phyloP scores from a whole-genome alignment of 2,888 invertebrate genomes.

The Cylloceria caligata region DNA sequence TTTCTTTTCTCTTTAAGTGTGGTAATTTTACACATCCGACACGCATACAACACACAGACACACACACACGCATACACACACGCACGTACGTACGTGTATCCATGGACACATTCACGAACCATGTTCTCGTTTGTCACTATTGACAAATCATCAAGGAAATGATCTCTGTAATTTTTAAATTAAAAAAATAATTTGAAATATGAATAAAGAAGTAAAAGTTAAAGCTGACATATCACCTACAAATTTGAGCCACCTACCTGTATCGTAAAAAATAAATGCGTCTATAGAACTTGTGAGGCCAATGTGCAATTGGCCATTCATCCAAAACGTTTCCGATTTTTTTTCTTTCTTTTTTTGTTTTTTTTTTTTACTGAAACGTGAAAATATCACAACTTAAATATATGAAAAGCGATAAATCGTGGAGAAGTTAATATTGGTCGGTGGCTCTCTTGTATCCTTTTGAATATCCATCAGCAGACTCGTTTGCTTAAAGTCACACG shows the following conservation, averaged over 20 bases:
- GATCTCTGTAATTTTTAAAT: conserved; percentile 84
- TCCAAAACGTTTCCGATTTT: conserved; percentile 20
- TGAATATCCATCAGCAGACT: conserved; percentile 29
- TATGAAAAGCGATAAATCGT: conserved; percentile 4
- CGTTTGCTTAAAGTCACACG: conserved; percentile 28
- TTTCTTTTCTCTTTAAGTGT: conserved; percentile 37
- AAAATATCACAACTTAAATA: neutral
- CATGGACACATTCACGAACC: conserved; percentile 70
- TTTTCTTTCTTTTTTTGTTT: no score
- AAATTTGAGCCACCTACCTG: conserved; percentile 77
- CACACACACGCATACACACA: conserved; percentile 5
- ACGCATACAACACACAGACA: conserved; percentile 75
- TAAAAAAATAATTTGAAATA: conserved; percentile 82
- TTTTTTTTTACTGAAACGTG: no score
- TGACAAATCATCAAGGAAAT: conserved; percentile 82
- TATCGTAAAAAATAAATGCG: neutral
- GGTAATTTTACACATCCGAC: conserved; percentile 78
- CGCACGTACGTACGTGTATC: no score
- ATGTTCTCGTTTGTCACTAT: conserved; percentile 80
- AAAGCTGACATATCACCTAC: conserved; percentile 78
- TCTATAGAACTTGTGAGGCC: neutral
- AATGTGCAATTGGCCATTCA: no score
- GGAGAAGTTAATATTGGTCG: conserved; percentile 13
- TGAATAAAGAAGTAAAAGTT: conserved; percentile 73
- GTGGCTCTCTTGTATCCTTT: conserved; percentile 50